A percentile compares a stretch with the other conserved stretches of the same genome.
phyloP scores from a whole-genome alignment of 2,888 invertebrate genomes.

The Drosophila neutralis region DNA sequence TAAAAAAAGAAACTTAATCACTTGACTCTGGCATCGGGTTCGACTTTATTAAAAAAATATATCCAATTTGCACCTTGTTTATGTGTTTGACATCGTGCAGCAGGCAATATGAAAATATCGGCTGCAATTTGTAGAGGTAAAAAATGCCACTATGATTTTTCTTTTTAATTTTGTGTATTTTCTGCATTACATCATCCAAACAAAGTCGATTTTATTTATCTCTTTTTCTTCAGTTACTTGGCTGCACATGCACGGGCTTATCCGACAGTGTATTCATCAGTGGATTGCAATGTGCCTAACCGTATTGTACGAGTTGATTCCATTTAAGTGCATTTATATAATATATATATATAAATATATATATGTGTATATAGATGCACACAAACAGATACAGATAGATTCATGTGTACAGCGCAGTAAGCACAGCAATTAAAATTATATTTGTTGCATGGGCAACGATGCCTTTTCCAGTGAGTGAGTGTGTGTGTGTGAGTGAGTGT shows the following conservation, averaged over 20 bases:
- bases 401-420: conserved; percentile 32
- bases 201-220: conserved; percentile 12
- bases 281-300: conserved; percentile 49
- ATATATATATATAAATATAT: no score
- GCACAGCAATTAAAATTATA: conserved; percentile 75
- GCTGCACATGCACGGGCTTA: conserved; percentile 14
- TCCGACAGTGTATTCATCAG: conserved; percentile 21
- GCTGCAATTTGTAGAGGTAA: conserved; percentile 19
- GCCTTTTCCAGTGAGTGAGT: conserved; percentile 14
- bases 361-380: not conserved
- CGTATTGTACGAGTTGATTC: conserved; percentile 32
- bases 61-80: conserved; percentile 1
- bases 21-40: not conserved
- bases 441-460: conserved; percentile 49
- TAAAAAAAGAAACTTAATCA: not conserved
- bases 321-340: conserved; percentile 12
- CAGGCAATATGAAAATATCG: conserved; percentile 15
- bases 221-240: conserved; percentile 5
- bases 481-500: conserved; percentile 15
- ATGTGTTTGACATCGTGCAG: conserved; percentile 4
- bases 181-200: conserved; percentile 38
- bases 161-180: conserved; percentile 61
- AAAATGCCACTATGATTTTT: conserved; percentile 42
- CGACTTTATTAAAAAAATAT: not conserved
- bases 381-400: not conserved